phyloP scores from a whole-genome alignment of 2,113 vertebrate species.

The Xenopus laevis region DNA sequence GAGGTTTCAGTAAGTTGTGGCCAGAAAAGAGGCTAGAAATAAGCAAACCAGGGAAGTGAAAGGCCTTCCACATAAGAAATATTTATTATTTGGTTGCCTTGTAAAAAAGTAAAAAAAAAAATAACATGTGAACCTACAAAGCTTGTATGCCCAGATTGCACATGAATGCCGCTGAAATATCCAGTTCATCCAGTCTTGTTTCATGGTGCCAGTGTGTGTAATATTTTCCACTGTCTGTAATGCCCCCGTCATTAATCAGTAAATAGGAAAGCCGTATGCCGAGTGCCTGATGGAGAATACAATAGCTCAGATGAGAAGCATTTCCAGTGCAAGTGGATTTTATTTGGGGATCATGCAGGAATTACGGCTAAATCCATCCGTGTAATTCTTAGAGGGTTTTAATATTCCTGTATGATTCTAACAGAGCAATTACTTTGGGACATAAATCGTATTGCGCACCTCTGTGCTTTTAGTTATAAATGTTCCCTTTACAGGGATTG shows the following conservation, averaged over 20 bases:
- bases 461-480: constrained; percentile 19
- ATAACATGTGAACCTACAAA: constrained; percentile 7
- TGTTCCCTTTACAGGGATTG: constrained; percentile 12
- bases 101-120: constrained; percentile 7
- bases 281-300: constrained; percentile 17
- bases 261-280: constrained; percentile 21
- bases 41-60: too few relatives aligned
- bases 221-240: constrained; percentile 40
- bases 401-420: constrained; percentile 42
- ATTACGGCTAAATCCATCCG: constrained; percentile 43
- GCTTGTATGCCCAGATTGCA: not conserved
- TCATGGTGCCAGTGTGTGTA: accelerated
- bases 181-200: not conserved
- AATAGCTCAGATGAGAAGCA: not conserved
- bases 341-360: constrained; percentile 37
- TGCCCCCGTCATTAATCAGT: not conserved
- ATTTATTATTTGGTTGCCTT: too few relatives aligned
- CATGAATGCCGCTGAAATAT: not conserved
- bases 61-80: too few relatives aligned
- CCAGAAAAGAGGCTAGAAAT: too few relatives aligned
- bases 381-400: constrained; percentile 42
- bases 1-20: too few relatives aligned
- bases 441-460: constrained; percentile 43
- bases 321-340: accelerated
- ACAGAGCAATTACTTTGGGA: constrained; percentile 41